phyloP scores from a whole-genome alignment of 64 coral and sea anemone genomes.

The Montipora foliosa region DNA sequence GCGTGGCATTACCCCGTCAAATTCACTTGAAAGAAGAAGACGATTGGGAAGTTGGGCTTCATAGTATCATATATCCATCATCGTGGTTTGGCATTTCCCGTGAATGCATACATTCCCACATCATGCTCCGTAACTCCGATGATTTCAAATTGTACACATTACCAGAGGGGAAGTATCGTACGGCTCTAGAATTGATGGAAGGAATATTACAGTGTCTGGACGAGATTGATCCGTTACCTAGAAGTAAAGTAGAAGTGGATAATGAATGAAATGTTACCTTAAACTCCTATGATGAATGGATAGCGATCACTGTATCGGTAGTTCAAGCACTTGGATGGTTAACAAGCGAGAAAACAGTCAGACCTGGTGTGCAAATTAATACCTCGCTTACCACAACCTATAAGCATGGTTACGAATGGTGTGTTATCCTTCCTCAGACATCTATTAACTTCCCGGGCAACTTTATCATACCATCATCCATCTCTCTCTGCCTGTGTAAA shows the following conservation, averaged over 20 bases:
- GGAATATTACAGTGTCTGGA: not conserved
- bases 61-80: not conserved
- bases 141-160: not conserved
- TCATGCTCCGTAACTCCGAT: not conserved
- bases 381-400: no score
- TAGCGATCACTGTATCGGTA: not conserved
- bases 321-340: constrained; percentile 6
- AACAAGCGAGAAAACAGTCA: not conserved
- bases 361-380: not conserved
- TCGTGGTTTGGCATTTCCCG: not conserved
- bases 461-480: not conserved
- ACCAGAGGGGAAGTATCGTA: constrained; percentile 8
- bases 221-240: not conserved
- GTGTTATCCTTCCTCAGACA: not conserved
- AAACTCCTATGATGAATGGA: not conserved
- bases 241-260: not conserved
- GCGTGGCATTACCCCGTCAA: constrained; percentile 21
- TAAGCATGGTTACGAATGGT: not conserved
- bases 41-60: not conserved
- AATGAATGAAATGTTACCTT: not conserved
- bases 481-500: constrained; percentile 12
- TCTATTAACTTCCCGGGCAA: not conserved
- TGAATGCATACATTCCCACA: not conserved
- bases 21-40: constrained; percentile 10
- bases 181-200: constrained; percentile 7